Base-by-base conservation (phyloP, 2,888 invertebrate species). In the Agrochola litura region DNA sequence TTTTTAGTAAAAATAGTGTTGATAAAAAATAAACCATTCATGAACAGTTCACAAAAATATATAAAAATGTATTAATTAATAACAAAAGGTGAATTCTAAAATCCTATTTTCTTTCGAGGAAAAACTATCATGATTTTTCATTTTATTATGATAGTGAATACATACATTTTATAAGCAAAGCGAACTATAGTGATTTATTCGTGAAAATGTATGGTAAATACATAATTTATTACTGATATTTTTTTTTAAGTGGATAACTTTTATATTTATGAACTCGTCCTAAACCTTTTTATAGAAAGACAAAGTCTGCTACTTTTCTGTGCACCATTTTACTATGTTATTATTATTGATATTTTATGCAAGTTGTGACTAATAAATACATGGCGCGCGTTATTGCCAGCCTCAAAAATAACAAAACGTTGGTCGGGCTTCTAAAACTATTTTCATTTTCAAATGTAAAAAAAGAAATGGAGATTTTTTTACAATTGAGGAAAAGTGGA, bases 161-260 rank as follows among this genome's bases (percentile, higher is more conserved):
- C 41, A 76, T 76, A 85, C 43, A 71, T 65, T 76, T 78, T 79
- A 83, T 81, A 88, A 90, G 87, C 87, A 76, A 90, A 87, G 73
- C 83, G 37, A 69, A n/a, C 72, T 82, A 82, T 46, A 49, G 67
- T 77, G 73, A 68, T 65, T 52, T 63, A 54, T 58, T 71, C 43
- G 54, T 78, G 78, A 67, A 66, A 70, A 75, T 84, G 43, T 71
- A 71, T 75, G 60, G 14, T 6, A 10, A 19, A 60, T 25, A n/a
- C 5, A 22, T 46, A 16, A 19, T 22, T 54, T 22, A 30, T 58
- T 30, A 16, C 5, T 8, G 10, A 58, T 46, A 8, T 25, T 12
- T 19, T 12, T 19, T 56, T 64, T 60, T 56, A 16, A 60, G 43
- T 52, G 52, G 43, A 56, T 37, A 12, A 2, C 43, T 52, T 30